A percentile compares a stretch with the other conserved stretches of the same genome.
phyloP scores from a whole-genome alignment of 2,888 invertebrate genomes.

The Zaprionus bogoriensis region DNA sequence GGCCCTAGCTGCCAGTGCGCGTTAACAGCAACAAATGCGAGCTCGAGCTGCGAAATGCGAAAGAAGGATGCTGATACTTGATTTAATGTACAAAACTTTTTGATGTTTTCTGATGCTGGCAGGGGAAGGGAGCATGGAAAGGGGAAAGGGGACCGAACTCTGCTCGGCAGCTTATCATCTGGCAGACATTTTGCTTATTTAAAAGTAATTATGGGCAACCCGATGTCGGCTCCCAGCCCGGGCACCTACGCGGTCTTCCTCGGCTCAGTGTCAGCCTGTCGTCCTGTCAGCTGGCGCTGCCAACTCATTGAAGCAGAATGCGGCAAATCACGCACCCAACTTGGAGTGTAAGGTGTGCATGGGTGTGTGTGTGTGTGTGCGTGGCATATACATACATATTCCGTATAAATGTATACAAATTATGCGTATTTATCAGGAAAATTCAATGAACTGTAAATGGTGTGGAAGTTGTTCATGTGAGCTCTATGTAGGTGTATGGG shows the following conservation, averaged over 20 bases:
- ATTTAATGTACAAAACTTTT: conserved; percentile 76
- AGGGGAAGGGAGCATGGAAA: conserved; percentile 9
- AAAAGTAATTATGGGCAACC: conserved; percentile 71
- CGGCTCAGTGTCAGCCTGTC: conserved; percentile 33
- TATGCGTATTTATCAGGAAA: conserved; percentile 75
- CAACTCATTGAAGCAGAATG: conserved; percentile 72
- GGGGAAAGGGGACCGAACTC: background rate
- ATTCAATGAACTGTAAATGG: conserved; percentile 76
- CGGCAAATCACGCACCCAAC: conserved; percentile 69
- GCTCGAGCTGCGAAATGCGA: background rate
- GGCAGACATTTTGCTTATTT: conserved; percentile 62
- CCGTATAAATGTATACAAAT: conserved; percentile 70
- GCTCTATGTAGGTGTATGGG: conserved; percentile 16
- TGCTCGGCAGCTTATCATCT: conserved; percentile 38
- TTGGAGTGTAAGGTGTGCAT: conserved; percentile 7
- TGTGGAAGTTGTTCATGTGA: conserved; percentile 70
- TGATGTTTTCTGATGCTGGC: conserved; percentile 56
- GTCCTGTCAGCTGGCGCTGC: conserved; percentile 49
- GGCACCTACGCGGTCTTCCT: conserved; percentile 36
- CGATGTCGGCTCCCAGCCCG: conserved; percentile 33
- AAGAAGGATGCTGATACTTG: conserved; percentile 52
- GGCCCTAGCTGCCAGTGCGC: conserved; percentile 40
- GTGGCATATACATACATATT: conserved; percentile 29
- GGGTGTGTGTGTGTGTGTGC: background rate
- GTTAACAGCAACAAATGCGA: conserved; percentile 69